Evolutionary conservation across 2,113 vertebrate genomes (phyloP).

Genomic region (Laticauda colubrina): DNA sequence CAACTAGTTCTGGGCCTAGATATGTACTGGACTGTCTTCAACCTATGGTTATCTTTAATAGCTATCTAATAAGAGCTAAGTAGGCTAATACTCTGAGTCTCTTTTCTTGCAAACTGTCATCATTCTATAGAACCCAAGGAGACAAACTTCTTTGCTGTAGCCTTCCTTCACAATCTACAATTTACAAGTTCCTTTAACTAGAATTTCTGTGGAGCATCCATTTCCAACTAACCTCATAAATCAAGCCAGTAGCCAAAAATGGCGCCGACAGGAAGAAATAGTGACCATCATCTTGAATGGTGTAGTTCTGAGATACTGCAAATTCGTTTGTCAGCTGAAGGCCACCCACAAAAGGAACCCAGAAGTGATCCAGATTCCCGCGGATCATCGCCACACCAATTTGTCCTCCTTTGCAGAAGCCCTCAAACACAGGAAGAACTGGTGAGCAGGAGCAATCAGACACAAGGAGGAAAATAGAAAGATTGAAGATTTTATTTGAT

Average conservation of each 20-base stretch:
- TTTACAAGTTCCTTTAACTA: background rate
- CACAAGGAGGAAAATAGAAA: background rate
- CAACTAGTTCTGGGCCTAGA: background rate
- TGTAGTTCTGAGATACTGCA: conserved; percentile 1
- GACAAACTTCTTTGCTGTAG: background rate
- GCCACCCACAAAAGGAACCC: conserved; percentile 24
- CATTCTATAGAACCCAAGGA: background rate
- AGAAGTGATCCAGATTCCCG: conserved; percentile 30
- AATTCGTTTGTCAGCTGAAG: conserved; percentile 1
- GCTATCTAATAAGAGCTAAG: background rate
- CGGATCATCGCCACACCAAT: background rate
- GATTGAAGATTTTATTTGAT: background rate
- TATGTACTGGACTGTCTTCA: background rate
- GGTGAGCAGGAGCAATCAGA: background rate
- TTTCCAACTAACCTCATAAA: conserved; percentile 25
- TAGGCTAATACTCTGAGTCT: background rate
- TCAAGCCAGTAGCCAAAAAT: conserved; percentile 28
- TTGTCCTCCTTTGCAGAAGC: background rate
- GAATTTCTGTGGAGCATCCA: background rate
- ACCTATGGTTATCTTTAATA: background rate
- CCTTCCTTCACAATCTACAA: background rate
- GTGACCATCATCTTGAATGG: background rate
- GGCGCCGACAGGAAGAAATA: conserved; percentile 9
- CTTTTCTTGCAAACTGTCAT: background rate
- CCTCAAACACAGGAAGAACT: conserved; percentile 14